Conservation (phyloP, 2,113 vertebrate genomes). For the Pygoscelis antarcticus region DNA sequence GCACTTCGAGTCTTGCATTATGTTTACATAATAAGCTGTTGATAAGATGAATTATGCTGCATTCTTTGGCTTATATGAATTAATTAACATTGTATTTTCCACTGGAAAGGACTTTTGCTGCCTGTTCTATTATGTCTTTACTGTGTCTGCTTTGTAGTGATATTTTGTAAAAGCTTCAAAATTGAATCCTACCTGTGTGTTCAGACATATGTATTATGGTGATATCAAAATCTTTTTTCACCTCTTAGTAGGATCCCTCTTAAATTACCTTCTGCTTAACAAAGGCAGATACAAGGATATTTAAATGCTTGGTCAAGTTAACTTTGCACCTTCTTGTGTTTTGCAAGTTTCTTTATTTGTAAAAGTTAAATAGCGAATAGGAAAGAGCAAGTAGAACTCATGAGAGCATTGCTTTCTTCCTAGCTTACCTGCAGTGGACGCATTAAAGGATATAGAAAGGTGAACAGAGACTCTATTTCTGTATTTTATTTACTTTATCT, state of each 20-base stretch:
- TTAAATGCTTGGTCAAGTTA: background rate
- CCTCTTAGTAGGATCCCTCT: background rate
- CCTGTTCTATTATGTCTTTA: background rate
- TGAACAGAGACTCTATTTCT: background rate
- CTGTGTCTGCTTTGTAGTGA: background rate
- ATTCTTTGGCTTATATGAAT: background rate
- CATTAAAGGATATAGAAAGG: background rate
- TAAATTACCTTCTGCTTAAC: background rate
- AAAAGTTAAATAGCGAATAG: background rate
- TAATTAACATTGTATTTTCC: slow-evolving; percentile 10
- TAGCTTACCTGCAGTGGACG: background rate
- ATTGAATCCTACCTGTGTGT: background rate
- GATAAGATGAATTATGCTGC: background rate
- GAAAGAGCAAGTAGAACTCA: background rate
- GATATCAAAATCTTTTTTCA: background rate
- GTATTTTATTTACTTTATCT: background rate
- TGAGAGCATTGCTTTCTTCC: background rate
- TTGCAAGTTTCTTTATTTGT: background rate
- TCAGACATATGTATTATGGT: background rate
- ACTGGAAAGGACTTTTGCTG: background rate
- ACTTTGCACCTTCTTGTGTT: background rate
- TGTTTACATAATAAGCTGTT: background rate
- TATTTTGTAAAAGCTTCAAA: background rate
- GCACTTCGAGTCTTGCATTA: background rate
- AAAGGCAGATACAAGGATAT: background rate